A percentile compares a stretch with the other conserved stretches of the same genome.
These are phyloP conservation scores for Actinia equina DNA, from an alignment of 64 coral and sea anemone genomes.

Conservation along the genomic window DNA sequence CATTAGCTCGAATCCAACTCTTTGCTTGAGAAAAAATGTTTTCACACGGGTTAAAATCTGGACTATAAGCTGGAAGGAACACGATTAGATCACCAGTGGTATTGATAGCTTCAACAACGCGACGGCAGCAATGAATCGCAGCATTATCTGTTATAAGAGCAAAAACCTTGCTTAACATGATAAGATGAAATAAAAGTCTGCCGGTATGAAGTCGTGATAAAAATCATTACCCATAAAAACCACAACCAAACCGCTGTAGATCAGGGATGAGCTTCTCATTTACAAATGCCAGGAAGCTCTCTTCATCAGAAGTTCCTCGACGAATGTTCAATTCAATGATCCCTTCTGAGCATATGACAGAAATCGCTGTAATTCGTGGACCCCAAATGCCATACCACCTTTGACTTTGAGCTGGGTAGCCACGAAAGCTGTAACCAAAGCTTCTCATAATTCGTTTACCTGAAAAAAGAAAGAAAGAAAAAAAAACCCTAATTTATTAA, in stretches of 20 bases:
- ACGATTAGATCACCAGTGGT: no score
- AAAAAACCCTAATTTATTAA: no score
- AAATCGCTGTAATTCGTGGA: not conserved
- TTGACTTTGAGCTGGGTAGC: no score
- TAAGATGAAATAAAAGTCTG: not conserved
- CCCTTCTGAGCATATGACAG: constrained; percentile 22
- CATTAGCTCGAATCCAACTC: no score
- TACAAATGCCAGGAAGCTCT: constrained; percentile 14
- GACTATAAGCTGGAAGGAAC: no score
- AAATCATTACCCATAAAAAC: constrained; percentile 29
- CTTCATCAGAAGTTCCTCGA: constrained; percentile 2
- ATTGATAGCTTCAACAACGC: not conserved
- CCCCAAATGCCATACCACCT: not conserved
- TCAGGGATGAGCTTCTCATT: not conserved
- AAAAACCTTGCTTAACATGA: not conserved
- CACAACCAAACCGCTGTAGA: constrained; percentile 20
- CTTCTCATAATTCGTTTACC: no score
- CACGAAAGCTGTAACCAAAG: no score
- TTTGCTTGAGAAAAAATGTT: no score
- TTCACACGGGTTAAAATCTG: no score
- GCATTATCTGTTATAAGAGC: constrained; percentile 20
- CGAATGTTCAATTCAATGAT: constrained; percentile 31
- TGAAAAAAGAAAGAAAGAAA: no score
- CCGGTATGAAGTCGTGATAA: no score
- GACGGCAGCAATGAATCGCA: not conserved